phyloP scores from a whole-genome alignment of 2,888 invertebrate species.

The Eulithis prunata region DNA sequence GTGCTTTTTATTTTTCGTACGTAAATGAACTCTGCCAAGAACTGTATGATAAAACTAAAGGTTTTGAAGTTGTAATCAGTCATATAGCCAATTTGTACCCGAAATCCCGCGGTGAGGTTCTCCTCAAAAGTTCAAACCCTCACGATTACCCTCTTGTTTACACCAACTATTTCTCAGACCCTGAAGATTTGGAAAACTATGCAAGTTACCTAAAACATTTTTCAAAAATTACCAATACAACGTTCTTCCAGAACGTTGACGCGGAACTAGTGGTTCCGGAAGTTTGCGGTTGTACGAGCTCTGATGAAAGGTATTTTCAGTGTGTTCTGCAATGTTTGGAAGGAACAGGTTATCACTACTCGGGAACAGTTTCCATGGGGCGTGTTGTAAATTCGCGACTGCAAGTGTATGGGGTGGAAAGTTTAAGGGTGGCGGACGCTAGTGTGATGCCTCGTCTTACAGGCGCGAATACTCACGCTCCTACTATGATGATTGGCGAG shows the following conservation, averaged over 20 bases:
- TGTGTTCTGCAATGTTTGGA: constrained; percentile 34
- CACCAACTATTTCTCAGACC: constrained; percentile 8
- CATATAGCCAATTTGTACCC: constrained; percentile 1
- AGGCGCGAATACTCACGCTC: constrained; percentile 24
- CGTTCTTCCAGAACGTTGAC: constrained; percentile 5
- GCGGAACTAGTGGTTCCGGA: constrained; percentile 14
- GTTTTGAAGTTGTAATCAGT: constrained; percentile 4
- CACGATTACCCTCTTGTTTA: constrained; percentile 12
- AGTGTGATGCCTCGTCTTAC: constrained; percentile 38
- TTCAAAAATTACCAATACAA: constrained; percentile 4
- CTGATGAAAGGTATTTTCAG: constrained; percentile 33
- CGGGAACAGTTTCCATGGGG: constrained; percentile 41
- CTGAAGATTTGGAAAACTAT: constrained; percentile 13
- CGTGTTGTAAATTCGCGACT: constrained; percentile 40
- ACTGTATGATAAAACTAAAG: constrained; percentile 7
- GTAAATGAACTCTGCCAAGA: constrained; percentile 15
- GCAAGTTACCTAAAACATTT: constrained; percentile 12
- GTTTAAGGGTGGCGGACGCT: constrained; percentile 40
- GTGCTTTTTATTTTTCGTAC: constrained; percentile 14
- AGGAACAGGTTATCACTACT: constrained; percentile 32
- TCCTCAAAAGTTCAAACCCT: constrained; percentile 15
- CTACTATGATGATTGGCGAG: constrained; percentile 35
- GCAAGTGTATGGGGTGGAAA: constrained; percentile 32
- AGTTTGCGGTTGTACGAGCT: constrained; percentile 8
- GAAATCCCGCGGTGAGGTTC: constrained; percentile 16